Evolutionary conservation across 2,888 invertebrate species (phyloP), one percentile per base, ranked within the genome.

Genomic region (Plagiodera versicolora): DNA sequence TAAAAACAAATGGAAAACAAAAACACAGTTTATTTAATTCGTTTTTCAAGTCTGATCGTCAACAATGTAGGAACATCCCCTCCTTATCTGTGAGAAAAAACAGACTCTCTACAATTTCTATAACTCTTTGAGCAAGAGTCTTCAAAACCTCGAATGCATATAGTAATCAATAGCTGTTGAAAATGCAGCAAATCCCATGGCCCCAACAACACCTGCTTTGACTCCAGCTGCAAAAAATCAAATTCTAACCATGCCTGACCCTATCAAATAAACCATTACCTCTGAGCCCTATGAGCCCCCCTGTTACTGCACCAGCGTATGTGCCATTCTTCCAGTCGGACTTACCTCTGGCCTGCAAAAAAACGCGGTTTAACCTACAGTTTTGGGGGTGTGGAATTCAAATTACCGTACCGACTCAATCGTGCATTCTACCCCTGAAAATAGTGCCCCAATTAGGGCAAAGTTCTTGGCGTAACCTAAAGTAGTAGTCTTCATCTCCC

Each of bases 241-340:
- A 50, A 10, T 5, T 2, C n/a, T 19, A 48, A n/a, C 18, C n/a
- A 19, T 8, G 3, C 10, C 14, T 30, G 28, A 52, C n/a, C n/a
- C n/a, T n/a, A 54, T 53, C 39, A 9, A 55, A 18, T 39, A n/a
- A n/a, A n/a, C n/a, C n/a, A n/a, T 28, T 8, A 90, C 90, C 91
- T 85, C 94, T 84, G 60, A 94, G 80, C 11, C 94, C 94, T 76
- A 94, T 92, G 32, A 97, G 79, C 32, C 97, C 98, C 50, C 99
- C 99, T 16, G 96, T 97, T 9, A 97, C 85, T 45, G 86, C 97
- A 45, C 98, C 98, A 57, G 97, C 95, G 75, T 94, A 90, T 0
- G 96, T 96, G 1, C 96, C 97, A 83, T 99, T 99, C 74, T 90
- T 91, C 94, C 98, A 95, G 78, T 99, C 98, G 30, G 90, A 90